Base-by-base conservation (phyloP, 2,113 vertebrate species). In the Hydrolagus affinis region DNA sequence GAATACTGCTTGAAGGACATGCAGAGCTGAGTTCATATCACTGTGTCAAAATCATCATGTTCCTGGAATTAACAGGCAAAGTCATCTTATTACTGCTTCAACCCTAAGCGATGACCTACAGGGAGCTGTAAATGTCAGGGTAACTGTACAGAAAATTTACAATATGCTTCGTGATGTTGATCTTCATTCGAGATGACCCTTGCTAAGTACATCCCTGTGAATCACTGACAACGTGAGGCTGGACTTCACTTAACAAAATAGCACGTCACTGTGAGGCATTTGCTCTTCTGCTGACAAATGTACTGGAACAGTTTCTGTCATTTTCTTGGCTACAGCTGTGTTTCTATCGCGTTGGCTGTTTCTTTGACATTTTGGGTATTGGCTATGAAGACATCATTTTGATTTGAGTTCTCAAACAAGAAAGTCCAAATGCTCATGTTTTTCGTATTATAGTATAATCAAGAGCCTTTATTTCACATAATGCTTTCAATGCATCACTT, bases 91-190 rank as follows among this genome's bases (percentile, higher is more conserved):
- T 83, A 21, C 25, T 83, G 60, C 19, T 83, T 66, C 60, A 66
- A 83, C 60, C 9, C 78, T 83, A 62, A 62, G 60, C 78, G 30
- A 68, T 68, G 62, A 83, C 78, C 60, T 83, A 83, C 78, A 83
- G 78, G 62, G 78, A 83, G 78, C 78, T 83, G 17, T 83, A 83
- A 83, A 83, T 83, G 62, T 83, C 78, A 83, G 60, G 28, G 62
- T 83, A 83, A 83, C 78, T 68, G 78, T 30, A 83, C 60, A 83
- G 78, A 83, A 83, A 83, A 83, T 83, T 83, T 83, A 62, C 62
- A 68, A 83, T 83, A 66, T 80, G 77, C 59, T 80, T 80, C 64
- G 77, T 64, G 77, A 83, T 83, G 78, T 17, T 83, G 78, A 83
- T 83, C 28, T 15, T 66, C 78, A 83, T 83, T 83, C 60, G 32